A percentile compares a stretch with the other conserved stretches of the same genome.
phyloP scores from a whole-genome alignment of 2,113 vertebrate species.

The Ondatra zibethicus region DNA sequence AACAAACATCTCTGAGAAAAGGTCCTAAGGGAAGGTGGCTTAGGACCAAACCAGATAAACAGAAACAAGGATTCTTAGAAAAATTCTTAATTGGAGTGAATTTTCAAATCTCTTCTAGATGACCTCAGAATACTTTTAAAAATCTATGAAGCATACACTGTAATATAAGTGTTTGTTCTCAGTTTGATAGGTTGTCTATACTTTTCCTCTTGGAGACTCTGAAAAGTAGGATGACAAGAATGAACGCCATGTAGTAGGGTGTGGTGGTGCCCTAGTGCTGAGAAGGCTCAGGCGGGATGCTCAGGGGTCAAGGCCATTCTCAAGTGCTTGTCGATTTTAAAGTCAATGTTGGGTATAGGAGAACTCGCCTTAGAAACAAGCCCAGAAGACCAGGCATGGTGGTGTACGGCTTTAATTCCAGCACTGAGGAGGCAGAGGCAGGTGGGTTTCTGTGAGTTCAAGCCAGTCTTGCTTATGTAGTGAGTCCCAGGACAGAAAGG shows the following conservation, averaged over 20 bases:
- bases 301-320: background rate
- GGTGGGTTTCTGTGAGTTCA: background rate
- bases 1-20: background rate
- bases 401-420: background rate
- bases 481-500: background rate
- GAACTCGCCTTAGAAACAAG: background rate
- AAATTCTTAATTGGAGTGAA: conserved; percentile 30
- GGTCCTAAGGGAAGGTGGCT: background rate
- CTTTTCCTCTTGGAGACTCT: conserved; percentile 9
- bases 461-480: background rate
- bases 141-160: background rate
- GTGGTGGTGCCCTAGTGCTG: background rate
- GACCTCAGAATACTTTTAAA: background rate
- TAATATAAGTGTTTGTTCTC: background rate
- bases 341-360: background rate
- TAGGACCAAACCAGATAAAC: conserved; percentile 12
- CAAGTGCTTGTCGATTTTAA: background rate
- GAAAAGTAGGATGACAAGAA: background rate
- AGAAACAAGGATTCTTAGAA: background rate
- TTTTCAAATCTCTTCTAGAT: conserved; percentile 40
- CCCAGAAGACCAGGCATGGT: no score
- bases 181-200: conserved; percentile 16
- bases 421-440: background rate
- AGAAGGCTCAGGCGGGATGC: background rate
- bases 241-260: background rate